Base-by-base conservation (phyloP, 1,140 invertebrate genomes). In the Drosophila tani region DNA sequence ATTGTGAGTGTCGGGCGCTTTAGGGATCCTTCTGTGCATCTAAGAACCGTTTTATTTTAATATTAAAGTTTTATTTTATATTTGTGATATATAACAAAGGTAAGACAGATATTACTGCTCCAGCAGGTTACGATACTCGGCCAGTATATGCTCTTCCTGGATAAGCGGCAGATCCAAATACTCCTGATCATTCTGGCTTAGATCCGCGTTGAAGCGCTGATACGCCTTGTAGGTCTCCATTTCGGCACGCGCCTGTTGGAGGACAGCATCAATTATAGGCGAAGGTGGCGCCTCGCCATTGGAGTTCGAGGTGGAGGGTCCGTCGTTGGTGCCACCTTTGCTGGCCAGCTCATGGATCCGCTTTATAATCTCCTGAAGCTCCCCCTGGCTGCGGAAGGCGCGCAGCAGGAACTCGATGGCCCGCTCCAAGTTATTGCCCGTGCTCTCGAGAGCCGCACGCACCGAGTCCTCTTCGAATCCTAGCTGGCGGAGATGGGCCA, bases 391-490 rank as follows among this genome's bases (percentile, higher is more conserved):
- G 9, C 79, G 63, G 5, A 91, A 64, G 32, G 83, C 68, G 40
- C 81, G 79, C 62, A 93, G 62, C 19, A 96, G 91, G 41, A 94
- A 90, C 41, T 95, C 95, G 0, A 95, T 94, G 1, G 95, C 95
- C 32, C 84, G 88, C 65, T 94, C 91, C 14, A 95, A 73, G 91
- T 95, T 93, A 53, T 95, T 96, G 4, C 81, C 60, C 14, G 94
- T 81, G 32, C 94, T 93, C 35, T 93, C 88, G 11, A 96, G 92
- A 0, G 95, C 95, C 12, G 93, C 74, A 64, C 93, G 93, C 3
- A 94, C 94, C 69, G 94, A 93, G 14, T 93, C 86, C 5, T 91
- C 59, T n/a, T 94, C 93, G 92, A 96, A 96, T 1, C 96, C 96
- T 75, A 96, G 93, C 14, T 93, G 91, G 29, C 94, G 92, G 24